Evolutionary conservation across 2,113 vertebrate species (phyloP).

Genomic region (Diadophis punctatus): DNA sequence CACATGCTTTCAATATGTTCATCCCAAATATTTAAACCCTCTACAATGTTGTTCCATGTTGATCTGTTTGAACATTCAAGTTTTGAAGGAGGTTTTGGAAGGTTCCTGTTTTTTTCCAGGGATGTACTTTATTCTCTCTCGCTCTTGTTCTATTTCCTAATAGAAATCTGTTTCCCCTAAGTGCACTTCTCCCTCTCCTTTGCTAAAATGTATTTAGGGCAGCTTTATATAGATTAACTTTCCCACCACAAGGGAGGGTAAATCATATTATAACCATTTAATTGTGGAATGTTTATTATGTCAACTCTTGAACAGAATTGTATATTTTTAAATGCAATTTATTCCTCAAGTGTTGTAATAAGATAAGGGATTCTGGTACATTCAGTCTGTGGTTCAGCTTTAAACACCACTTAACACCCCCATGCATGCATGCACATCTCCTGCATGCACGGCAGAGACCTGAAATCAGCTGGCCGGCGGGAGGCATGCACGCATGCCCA

Average conservation of each 20-base stretch:
- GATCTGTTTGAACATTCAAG: background rate
- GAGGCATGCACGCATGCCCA: no score
- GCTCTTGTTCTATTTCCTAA: conserved; percentile 1
- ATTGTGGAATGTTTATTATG: background rate
- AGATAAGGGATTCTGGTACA: background rate
- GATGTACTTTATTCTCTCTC: conserved; percentile 1
- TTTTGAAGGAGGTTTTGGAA: background rate
- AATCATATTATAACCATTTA: conserved; percentile 1
- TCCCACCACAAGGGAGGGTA: background rate
- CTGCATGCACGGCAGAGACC: no score
- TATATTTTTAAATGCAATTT: background rate
- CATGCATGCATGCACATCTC: no score
- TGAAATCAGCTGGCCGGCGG: no score
- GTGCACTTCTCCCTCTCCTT: background rate
- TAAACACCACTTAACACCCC: background rate
- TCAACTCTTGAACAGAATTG: background rate
- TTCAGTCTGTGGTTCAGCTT: background rate
- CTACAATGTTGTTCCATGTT: background rate
- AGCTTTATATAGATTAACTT: conserved; percentile 6
- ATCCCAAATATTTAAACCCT: conserved; percentile 8
- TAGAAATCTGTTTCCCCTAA: background rate
- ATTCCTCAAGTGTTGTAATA: background rate
- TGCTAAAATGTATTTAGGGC: background rate
- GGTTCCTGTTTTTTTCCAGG: background rate
- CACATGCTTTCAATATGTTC: conserved; percentile 54